These are phyloP conservation scores for Daktulosphaira vitifoliae DNA, from an alignment of 1,140 invertebrate species.

Conservation along the genomic window DNA sequence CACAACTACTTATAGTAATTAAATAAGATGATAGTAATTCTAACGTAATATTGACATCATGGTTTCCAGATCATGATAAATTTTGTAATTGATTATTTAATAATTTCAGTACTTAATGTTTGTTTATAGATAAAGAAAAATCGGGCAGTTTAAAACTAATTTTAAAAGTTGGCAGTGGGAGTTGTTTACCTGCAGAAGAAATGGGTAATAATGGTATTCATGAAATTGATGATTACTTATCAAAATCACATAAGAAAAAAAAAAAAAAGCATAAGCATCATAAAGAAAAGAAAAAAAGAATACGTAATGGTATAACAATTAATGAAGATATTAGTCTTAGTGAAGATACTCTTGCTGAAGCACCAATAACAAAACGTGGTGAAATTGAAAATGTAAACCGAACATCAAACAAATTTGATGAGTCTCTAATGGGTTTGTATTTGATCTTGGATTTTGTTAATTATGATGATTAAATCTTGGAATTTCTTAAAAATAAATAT, in stretches of 20 bases:
- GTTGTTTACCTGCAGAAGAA: slow-evolving; percentile 51
- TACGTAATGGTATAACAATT: slow-evolving; percentile 43
- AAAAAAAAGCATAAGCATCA: slow-evolving; percentile 70
- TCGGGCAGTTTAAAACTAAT: slow-evolving; percentile 60
- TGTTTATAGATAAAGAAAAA: slow-evolving; percentile 28
- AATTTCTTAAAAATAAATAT: not conserved
- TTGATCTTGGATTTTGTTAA: too few relatives aligned
- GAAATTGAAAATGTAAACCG: not conserved
- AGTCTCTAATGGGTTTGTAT: slow-evolving; percentile 6
- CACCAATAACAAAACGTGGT: slow-evolving; percentile 20
- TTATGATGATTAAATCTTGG: too few relatives aligned
- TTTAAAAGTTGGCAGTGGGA: slow-evolving; percentile 64
- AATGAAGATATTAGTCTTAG: slow-evolving; percentile 34
- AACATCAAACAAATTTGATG: not conserved
- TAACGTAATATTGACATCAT: too few relatives aligned
- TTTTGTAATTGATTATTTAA: too few relatives aligned
- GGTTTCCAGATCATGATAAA: too few relatives aligned
- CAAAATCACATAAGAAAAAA: slow-evolving; percentile 53
- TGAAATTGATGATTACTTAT: slow-evolving; percentile 22
- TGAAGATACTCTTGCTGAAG: slow-evolving; percentile 38
- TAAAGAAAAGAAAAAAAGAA: slow-evolving; percentile 54
- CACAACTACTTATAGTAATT: too few relatives aligned
- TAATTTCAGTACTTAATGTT: too few relatives aligned
- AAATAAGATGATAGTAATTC: too few relatives aligned
- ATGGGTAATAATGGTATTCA: slow-evolving; percentile 50